Evolutionary conservation across 2,888 invertebrate species (phyloP), one percentile per base, ranked within the genome.

Genomic region (Andrena praecox): DNA sequence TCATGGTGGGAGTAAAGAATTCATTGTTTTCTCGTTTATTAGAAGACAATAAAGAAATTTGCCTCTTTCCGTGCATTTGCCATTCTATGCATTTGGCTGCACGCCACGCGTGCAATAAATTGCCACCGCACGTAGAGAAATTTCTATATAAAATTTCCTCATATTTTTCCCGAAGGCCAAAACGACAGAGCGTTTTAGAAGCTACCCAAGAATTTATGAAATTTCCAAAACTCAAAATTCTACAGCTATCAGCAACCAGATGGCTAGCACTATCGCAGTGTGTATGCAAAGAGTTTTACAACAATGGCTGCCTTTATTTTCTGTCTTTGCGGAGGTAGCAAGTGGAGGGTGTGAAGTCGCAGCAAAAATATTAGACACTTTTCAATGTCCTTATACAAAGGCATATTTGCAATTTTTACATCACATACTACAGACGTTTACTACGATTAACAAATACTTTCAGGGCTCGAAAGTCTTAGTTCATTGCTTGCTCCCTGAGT

Each of bases 371-470:
- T 52, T 31, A 12, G 7, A 31, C 5, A 2, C 1, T 52, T 67
- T 56, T 16, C 33, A 56, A 8, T 16, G 10, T 56, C 29, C 50
- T 10, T 66, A 66, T n/a, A 66, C 29, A 0, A 29, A 31, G 7
- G 66, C 50, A 1, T 52, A 66, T 8, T 52, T 66, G 8, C 16
- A 66, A 10, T 66, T 66, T 50, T 50, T 66, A 31, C n/a, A 66
- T 3, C 20, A 50, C 1, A 4, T 31, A 10, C 6, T 66, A 16
- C 3, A 7, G 0, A 3, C 20, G 20, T 0, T 0, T 20, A 20
- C 20, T 20, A 20, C 20, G 20, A 20, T 20, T 20, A 20, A 20
- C 20, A 20, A 20, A 20, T 20, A 20, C 20, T 20, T 20, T 20
- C 20, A 20, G 20, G 20, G 20, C 0, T 20, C 20, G 20, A 20